phyloP scores from a whole-genome alignment of 2,797 vertebrate genomes.

The Vespertilio murinus region DNA sequence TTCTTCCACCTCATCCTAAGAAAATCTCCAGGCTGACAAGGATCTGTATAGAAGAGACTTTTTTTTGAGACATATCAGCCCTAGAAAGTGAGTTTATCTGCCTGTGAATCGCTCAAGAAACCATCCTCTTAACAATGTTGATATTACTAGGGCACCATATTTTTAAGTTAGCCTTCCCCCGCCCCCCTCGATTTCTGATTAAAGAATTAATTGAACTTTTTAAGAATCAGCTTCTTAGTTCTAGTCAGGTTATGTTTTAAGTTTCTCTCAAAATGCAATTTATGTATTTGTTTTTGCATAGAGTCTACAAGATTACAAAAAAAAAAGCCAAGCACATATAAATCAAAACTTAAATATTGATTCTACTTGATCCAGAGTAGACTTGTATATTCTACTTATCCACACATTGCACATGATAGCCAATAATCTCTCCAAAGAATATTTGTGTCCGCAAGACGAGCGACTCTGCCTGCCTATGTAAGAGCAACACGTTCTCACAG shows the following conservation, averaged over 20 bases:
- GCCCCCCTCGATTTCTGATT: neutral
- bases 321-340: neutral
- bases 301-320: neutral
- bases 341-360: neutral
- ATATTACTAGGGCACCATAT: neutral
- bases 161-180: neutral
- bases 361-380: neutral
- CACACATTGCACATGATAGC: neutral
- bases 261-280: conserved; percentile 6
- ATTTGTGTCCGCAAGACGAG: neutral
- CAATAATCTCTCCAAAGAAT: neutral
- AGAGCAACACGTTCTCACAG: neutral
- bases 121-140: neutral
- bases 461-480: neutral
- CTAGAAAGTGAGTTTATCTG: neutral
- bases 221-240: neutral
- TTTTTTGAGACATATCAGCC: neutral
- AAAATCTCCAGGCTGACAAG: neutral
- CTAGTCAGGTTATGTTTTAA: neutral
- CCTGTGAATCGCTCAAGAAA: neutral
- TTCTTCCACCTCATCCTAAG: neutral
- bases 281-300: neutral
- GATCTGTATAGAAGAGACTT: neutral
- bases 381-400: neutral
- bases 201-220: neutral